Evolutionary conservation across 2,888 invertebrate species (phyloP).

Genomic region (Campoplex capitator): DNA sequence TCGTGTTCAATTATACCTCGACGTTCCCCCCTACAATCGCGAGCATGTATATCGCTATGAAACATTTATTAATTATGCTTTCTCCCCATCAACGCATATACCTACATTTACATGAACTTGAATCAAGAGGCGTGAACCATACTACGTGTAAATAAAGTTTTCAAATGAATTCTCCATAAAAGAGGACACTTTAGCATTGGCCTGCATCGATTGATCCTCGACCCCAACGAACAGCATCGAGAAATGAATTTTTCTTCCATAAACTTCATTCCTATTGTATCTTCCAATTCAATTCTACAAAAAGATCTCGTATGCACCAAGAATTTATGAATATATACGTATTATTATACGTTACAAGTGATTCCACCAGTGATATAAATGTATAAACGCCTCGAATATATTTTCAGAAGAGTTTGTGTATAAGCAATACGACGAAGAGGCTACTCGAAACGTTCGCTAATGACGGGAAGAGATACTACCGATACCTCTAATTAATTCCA

Average conservation of each 20-base stretch:
- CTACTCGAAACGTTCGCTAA: constrained; percentile 81
- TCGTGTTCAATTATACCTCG: constrained; percentile 63
- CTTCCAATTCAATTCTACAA: neutral
- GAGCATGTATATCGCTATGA: constrained; percentile 30
- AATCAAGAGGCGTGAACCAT: constrained; percentile 1
- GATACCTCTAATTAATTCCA: constrained; percentile 84
- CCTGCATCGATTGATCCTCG: neutral
- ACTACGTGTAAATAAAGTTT: constrained; percentile 54
- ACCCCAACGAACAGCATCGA: neutral
- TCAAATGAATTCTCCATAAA: constrained; percentile 24
- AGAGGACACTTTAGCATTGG: constrained; percentile 2
- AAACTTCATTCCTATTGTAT: neutral
- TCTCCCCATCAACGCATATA: neutral
- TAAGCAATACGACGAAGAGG: constrained; percentile 65
- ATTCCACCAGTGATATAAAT: constrained; percentile 21
- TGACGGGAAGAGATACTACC: constrained; percentile 83
- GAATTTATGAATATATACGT: neutral
- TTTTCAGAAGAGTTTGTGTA: constrained; percentile 71
- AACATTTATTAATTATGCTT: constrained; percentile 44
- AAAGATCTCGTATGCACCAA: neutral
- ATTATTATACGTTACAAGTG: neutral
- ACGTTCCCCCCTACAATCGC: constrained; percentile 50
- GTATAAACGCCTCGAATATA: constrained; percentile 31
- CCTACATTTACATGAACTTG: neutral
- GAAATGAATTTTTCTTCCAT: neutral